These are phyloP conservation scores for Chaetodon trifasciatus DNA, from an alignment of 2,797 vertebrate genomes.

Conservation along the genomic window DNA sequence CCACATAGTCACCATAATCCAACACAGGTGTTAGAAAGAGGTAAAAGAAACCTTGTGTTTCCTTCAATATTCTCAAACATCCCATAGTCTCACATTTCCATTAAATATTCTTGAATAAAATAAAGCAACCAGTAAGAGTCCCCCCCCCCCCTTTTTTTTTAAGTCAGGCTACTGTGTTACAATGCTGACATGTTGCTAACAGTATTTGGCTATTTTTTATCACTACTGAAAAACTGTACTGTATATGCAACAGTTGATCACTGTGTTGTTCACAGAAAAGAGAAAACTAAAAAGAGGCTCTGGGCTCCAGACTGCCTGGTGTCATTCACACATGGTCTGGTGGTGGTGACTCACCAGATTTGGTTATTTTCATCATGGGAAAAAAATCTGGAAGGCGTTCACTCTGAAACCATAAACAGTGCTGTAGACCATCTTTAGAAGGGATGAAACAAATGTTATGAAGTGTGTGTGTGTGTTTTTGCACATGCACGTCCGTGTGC, in stretches of 20 bases:
- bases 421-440: conserved; percentile 14
- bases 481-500: not conserved
- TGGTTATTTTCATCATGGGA: conserved; percentile 28
- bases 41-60: not conserved
- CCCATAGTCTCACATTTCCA: not conserved
- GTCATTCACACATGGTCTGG: conserved; percentile 33
- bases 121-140: not conserved
- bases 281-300: not conserved
- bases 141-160: not conserved
- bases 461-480: conserved; percentile 2
- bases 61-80: conserved; percentile 4
- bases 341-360: conserved; percentile 44
- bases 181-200: not conserved
- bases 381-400: not conserved
- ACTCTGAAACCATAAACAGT: conserved; percentile 33
- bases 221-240: not conserved
- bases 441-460: conserved; percentile 12
- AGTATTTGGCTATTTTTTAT: not conserved
- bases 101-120: conserved; percentile 11
- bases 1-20: conserved; percentile 4
- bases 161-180: not conserved
- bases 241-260: not conserved
- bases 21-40: conserved; percentile 22
- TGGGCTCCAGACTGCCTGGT: conserved; percentile 35
- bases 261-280: conserved; percentile 9